These are phyloP conservation scores for Notospermus geniculatus DNA, from an alignment of 1,140 invertebrate genomes.

Conservation along the genomic window DNA sequence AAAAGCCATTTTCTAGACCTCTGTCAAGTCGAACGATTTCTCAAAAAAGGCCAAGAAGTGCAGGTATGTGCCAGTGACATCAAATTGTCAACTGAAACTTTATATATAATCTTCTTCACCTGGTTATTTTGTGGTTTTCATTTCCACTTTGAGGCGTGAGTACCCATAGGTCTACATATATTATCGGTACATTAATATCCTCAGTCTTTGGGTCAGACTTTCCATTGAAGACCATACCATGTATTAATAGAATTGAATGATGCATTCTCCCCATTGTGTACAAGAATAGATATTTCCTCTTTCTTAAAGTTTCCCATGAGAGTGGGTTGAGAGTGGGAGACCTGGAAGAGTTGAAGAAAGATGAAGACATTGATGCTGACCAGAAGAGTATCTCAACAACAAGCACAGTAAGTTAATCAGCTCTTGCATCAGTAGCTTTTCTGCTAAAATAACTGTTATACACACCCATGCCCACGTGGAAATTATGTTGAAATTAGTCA, in stretches of 20 bases:
- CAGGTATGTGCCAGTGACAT: slow-evolving; percentile 7
- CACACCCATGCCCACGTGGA: background rate
- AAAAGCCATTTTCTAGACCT: slow-evolving; percentile 28
- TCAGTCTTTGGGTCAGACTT: too few relatives aligned
- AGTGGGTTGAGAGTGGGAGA: background rate
- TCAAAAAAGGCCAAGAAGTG: background rate
- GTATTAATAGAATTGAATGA: background rate
- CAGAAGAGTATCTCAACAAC: background rate
- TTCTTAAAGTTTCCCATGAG: too few relatives aligned
- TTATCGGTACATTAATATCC: too few relatives aligned
- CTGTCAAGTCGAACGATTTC: slow-evolving; percentile 11
- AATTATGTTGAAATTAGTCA: background rate
- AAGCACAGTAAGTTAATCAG: background rate
- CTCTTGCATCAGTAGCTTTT: too few relatives aligned
- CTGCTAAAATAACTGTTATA: background rate
- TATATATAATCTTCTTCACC: too few relatives aligned
- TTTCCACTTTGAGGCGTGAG: too few relatives aligned
- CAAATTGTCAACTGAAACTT: too few relatives aligned
- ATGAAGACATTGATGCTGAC: background rate
- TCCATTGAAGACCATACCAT: too few relatives aligned
- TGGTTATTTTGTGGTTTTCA: too few relatives aligned
- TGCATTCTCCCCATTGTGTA: background rate
- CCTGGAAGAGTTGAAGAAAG: background rate
- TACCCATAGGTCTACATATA: too few relatives aligned
- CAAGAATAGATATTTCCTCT: background rate